Conservation (phyloP, 2,888 invertebrate species). For the Dioctria linearis region DNA sequence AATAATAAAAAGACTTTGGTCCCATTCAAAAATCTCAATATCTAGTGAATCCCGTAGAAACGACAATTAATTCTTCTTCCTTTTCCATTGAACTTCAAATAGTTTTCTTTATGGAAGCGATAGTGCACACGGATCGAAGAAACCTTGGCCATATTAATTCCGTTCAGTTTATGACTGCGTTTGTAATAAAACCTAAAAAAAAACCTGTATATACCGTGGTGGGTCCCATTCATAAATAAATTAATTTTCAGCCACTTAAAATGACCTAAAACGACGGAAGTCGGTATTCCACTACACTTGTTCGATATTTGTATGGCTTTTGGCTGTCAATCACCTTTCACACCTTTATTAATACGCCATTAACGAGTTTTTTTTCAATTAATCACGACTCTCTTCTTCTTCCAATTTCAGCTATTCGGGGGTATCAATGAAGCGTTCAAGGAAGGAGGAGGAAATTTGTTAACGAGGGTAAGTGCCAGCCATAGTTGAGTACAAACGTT, state of each 20-base stretch:
- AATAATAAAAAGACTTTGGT: too few relatives aligned
- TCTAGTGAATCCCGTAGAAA: too few relatives aligned
- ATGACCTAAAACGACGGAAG: not conserved
- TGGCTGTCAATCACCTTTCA: not conserved
- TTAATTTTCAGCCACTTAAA: not conserved
- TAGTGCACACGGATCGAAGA: too few relatives aligned
- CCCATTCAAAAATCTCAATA: too few relatives aligned
- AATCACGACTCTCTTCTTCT: conserved; percentile 11
- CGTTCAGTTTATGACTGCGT: not conserved
- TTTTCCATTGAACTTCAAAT: too few relatives aligned
- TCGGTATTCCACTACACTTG: not conserved
- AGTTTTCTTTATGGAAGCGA: too few relatives aligned
- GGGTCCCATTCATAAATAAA: not conserved
- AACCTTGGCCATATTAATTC: not conserved
- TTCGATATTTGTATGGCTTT: not conserved
- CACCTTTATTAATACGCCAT: not conserved
- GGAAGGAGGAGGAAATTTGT: conserved; percentile 31
- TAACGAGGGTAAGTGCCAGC: conserved; percentile 35
- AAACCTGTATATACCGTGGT: not conserved
- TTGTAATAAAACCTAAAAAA: not conserved
- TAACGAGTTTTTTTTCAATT: conserved; percentile 25
- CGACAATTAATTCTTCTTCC: too few relatives aligned
- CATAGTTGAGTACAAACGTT: not conserved
- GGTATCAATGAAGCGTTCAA: conserved; percentile 36
- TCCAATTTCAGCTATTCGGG: conserved; percentile 20